Evolutionary conservation across 2,113 vertebrate genomes (phyloP), one percentile per base, ranked within the genome.

Genomic region (Henicopernis longicauda): DNA sequence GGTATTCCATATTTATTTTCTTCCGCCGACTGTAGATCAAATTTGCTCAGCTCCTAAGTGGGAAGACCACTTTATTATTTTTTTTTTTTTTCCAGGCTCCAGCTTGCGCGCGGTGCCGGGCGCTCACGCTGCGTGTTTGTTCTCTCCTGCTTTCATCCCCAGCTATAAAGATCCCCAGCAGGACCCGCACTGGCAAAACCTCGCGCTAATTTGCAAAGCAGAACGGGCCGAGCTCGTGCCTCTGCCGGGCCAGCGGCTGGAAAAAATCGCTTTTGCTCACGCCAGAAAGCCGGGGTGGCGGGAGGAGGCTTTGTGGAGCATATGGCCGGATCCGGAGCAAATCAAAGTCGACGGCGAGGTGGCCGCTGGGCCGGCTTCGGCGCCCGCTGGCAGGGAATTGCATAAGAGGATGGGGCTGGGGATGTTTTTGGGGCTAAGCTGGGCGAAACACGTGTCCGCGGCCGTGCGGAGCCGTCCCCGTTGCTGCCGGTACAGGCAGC

Each of bases 101-200:
- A n/a, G 85, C 88, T 73, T 3, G 44, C 4, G 7, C 4, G 1
- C 5, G 8, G 88, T 7, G 61, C 89, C 12, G 18, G 91, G 76
- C 6, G 12, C 85, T 97, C 92, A 76, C 11, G 57, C 97, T 94
- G 97, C 4, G 91, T 54, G 65, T 85, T 95, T 92, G 89, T 95
- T 97, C 96, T 93, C 92, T 92, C 80, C 84, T 2, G 22, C 96
- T 97, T 96, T 95, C 93, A 94, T 93, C 96, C 79, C 84, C 9
- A 63, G 89, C 78, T 70, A 34, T 72, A 94, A 87, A 94, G 94
- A 85, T 70, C 93, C 89, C 86, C 91, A 85, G 93, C 94, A 95
- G 96, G 95, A 93, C 85, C 84, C 10, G 8, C 4, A 22, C 95
- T 70, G 83, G 69, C 91, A 89, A 54, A 95, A 87, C 73, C 90